phyloP scores from a whole-genome alignment of 1,140 invertebrate species.

The Ectropis grisescens region DNA sequence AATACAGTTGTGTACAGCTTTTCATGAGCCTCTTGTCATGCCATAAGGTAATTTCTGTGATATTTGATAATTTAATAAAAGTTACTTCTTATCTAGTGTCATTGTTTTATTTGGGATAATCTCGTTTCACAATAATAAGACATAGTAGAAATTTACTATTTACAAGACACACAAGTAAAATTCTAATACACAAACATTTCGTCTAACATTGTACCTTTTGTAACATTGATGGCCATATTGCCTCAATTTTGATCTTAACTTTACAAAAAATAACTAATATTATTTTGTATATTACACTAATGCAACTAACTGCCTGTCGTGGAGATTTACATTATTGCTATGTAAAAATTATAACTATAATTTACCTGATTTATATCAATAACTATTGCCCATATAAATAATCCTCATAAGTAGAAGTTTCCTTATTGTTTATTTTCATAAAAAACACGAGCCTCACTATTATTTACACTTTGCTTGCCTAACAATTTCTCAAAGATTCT shows the following conservation, averaged over 20 bases:
- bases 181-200: constrained; percentile 48
- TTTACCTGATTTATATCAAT: neutral
- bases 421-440: too few species aligned
- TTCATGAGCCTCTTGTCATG: too few species aligned
- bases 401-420: too few species aligned
- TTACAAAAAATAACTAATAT: constrained; percentile 64
- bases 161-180: constrained; percentile 53
- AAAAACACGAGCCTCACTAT: too few species aligned
- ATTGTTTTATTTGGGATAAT: constrained; percentile 66
- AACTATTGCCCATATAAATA: neutral
- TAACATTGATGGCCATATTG: constrained; percentile 33
- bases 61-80: too few species aligned
- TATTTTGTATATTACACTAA: constrained; percentile 39
- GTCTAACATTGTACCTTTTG: constrained; percentile 58
- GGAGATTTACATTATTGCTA: too few species aligned
- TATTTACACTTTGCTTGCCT: too few species aligned
- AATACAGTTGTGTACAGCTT: too few species aligned
- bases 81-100: too few species aligned
- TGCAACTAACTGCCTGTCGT: too few species aligned
- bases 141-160: constrained; percentile 66
- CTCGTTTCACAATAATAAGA: constrained; percentile 64
- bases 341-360: neutral
- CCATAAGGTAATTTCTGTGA: too few species aligned
- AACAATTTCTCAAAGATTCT: too few species aligned
- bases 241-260: constrained; percentile 39